Percentiles rank a stretch among this genome's conserved stretches.
Evolutionary conservation across 2,888 invertebrate species (phyloP).

Genomic region (Dasypogon diadema): DNA sequence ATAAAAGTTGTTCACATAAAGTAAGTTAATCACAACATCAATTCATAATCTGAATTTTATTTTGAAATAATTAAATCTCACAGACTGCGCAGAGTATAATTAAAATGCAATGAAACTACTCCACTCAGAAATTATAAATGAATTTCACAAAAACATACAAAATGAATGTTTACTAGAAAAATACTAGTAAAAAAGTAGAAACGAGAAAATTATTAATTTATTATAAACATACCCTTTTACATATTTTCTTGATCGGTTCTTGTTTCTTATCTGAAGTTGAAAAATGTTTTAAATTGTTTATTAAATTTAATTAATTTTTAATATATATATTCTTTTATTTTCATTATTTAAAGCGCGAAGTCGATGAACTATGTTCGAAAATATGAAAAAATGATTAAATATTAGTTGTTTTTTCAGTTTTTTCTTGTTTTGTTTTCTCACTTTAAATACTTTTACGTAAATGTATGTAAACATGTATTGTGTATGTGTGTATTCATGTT

Average conservation of each 20-base stretch:
- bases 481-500: slow-evolving; percentile 42
- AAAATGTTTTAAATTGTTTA: slow-evolving; percentile 48
- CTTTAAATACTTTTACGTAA: slow-evolving; percentile 30
- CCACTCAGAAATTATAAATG: too few relatives aligned
- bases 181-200: neutral
- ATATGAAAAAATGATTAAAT: slow-evolving; percentile 54
- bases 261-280: slow-evolving; percentile 52
- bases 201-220: neutral
- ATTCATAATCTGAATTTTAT: too few relatives aligned
- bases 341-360: slow-evolving; percentile 57
- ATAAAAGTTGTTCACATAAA: too few relatives aligned
- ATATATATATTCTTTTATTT: slow-evolving; percentile 50
- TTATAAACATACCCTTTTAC: slow-evolving; percentile 39
- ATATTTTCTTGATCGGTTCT: slow-evolving; percentile 38
- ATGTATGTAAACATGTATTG: slow-evolving; percentile 41
- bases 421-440: slow-evolving; percentile 27
- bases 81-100: too few relatives aligned
- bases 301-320: slow-evolving; percentile 51
- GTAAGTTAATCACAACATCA: too few relatives aligned
- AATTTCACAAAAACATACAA: neutral
- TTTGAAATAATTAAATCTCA: too few relatives aligned
- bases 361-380: slow-evolving; percentile 57
- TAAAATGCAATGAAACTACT: too few relatives aligned
- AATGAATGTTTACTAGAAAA: neutral
- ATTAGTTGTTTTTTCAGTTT: slow-evolving; percentile 41